phyloP scores from a whole-genome alignment of 2,888 invertebrate species.

The Leptopilina syphax region DNA sequence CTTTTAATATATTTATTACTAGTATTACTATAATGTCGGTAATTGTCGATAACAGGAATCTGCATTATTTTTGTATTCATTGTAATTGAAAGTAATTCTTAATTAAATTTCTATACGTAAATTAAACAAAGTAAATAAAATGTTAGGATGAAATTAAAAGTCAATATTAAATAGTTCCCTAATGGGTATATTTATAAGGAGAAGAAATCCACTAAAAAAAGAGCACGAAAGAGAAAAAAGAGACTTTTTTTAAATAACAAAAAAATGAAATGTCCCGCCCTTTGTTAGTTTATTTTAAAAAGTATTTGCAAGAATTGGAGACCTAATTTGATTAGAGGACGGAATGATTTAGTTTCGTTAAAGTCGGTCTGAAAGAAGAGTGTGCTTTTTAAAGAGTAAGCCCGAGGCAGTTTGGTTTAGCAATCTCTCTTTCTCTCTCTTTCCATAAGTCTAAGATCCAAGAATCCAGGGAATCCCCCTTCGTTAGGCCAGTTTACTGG shows the following conservation, averaged over 20 bases:
- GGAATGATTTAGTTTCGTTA: constrained; percentile 49
- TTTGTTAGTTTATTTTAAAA: constrained; percentile 6
- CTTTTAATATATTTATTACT: too few relatives aligned
- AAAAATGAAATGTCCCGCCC: not conserved
- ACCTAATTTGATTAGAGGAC: constrained; percentile 27
- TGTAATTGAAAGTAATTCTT: too few relatives aligned
- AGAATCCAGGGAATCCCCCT: constrained; percentile 67
- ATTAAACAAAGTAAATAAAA: too few relatives aligned
- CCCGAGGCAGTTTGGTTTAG: constrained; percentile 45
- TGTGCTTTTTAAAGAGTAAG: constrained; percentile 53
- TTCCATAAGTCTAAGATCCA: constrained; percentile 46
- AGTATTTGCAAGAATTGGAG: not conserved
- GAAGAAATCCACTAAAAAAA: too few relatives aligned
- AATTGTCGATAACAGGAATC: not conserved
- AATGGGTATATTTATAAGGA: not conserved
- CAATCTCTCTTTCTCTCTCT: constrained; percentile 21
- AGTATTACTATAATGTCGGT: too few relatives aligned
- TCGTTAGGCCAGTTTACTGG: constrained; percentile 62
- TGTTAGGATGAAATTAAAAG: too few relatives aligned
- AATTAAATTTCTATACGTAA: too few relatives aligned
- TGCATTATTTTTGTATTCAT: not conserved
- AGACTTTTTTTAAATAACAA: not conserved
- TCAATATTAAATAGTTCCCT: too few relatives aligned
- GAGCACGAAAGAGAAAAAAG: not conserved
- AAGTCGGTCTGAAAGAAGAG: constrained; percentile 51